These are phyloP conservation scores for Euborellia annulipes DNA, from an alignment of 1,140 invertebrate genomes.

Conservation along the genomic window DNA sequence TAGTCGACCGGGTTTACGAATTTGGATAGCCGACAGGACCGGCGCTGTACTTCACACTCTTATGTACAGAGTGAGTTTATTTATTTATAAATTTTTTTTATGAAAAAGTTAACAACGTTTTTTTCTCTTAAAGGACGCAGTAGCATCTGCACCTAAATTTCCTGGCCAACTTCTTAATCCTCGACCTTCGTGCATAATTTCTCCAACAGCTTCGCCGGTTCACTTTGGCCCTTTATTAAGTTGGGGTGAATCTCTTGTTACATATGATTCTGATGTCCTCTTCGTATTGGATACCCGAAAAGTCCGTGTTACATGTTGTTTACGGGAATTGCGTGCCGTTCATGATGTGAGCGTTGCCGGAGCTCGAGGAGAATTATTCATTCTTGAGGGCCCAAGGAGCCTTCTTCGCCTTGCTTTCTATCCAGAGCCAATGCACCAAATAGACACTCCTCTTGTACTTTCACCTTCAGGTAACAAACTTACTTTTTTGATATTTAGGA, in stretches of 20 bases:
- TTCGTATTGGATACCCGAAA: constrained; percentile 57
- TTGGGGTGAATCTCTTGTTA: constrained; percentile 53
- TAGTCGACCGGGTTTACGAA: constrained; percentile 54
- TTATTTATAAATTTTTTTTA: constrained; percentile 5
- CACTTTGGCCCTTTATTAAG: constrained; percentile 50
- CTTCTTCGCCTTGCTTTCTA: constrained; percentile 43
- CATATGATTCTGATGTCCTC: constrained; percentile 50
- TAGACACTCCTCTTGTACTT: constrained; percentile 1
- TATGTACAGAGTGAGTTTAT: constrained; percentile 51
- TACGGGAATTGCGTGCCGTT: constrained; percentile 30
- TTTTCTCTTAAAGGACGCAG: not conserved
- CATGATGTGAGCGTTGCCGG: constrained; percentile 36
- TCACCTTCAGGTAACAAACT: constrained; percentile 13
- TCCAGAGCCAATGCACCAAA: constrained; percentile 26
- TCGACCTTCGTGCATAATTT: no score
- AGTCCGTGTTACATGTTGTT: constrained; percentile 29
- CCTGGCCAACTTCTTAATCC: no score
- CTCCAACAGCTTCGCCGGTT: no score
- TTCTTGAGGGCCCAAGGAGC: constrained; percentile 50
- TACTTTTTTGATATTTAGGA: constrained; percentile 10
- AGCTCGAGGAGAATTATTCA: constrained; percentile 60
- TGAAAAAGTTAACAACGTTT: no score
- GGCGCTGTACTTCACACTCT: constrained; percentile 72
- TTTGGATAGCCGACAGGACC: constrained; percentile 61
- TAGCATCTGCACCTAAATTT: not conserved